Evolutionary conservation across 2,113 vertebrate species (phyloP).

Genomic region (Nycticryphes semicollaris): DNA sequence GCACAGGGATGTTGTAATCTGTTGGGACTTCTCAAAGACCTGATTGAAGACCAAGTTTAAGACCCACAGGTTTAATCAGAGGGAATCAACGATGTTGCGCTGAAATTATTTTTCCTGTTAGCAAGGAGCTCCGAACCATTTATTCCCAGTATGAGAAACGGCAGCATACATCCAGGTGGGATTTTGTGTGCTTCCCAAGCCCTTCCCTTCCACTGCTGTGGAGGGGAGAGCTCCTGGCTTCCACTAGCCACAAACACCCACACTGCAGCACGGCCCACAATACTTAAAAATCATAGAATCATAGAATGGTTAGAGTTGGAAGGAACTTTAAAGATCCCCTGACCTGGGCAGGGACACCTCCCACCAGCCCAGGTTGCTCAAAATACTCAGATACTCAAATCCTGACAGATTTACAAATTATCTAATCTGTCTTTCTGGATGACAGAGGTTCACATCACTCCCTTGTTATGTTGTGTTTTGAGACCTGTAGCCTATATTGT

Average conservation of each 20-base stretch:
- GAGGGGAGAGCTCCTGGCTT: background rate
- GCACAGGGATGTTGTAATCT: conserved; percentile 34
- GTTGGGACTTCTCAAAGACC: conserved; percentile 41
- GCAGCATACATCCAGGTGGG: rapidly evolving
- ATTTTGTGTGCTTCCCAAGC: background rate
- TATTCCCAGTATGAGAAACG: background rate
- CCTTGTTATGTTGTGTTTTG: background rate
- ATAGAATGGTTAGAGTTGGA: too few relatives aligned
- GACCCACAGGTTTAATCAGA: conserved; percentile 26
- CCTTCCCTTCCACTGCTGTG: background rate
- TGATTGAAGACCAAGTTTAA: conserved; percentile 40
- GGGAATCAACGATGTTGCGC: background rate
- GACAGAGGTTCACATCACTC: background rate
- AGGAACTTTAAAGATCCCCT: too few relatives aligned
- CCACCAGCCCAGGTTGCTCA: too few relatives aligned
- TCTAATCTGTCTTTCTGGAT: background rate
- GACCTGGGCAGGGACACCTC: too few relatives aligned
- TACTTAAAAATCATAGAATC: too few relatives aligned
- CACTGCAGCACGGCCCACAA: too few relatives aligned
- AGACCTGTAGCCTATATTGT: background rate
- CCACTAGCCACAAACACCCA: background rate
- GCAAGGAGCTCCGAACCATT: rapidly evolving
- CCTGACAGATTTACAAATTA: too few relatives aligned
- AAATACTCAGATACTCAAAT: background rate
- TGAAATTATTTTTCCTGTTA: background rate